Conservation (phyloP, 1,140 invertebrate genomes). For the Dolichoris vasculosae region DNA sequence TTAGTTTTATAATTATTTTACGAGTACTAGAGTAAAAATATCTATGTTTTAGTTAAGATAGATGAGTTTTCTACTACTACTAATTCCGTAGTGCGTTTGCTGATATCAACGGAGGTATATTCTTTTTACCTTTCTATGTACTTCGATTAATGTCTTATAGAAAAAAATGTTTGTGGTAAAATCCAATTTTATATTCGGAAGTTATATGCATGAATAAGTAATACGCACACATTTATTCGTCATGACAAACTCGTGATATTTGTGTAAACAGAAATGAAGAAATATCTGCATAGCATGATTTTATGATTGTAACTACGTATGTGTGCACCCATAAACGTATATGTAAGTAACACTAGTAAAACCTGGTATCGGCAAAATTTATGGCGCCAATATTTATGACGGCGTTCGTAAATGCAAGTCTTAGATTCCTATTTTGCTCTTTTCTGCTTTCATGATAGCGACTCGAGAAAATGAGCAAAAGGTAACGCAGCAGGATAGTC, state of each 20-base stretch:
- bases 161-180: slow-evolving; percentile 20
- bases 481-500: neutral
- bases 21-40: too few species aligned
- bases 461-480: neutral
- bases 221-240: neutral
- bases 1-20: too few species aligned
- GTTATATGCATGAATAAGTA: neutral
- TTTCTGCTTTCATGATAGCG: neutral
- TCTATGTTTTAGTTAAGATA: too few species aligned
- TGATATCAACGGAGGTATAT: too few species aligned
- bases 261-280: slow-evolving; percentile 32
- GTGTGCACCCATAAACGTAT: neutral
- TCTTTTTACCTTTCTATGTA: too few species aligned
- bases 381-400: slow-evolving; percentile 46
- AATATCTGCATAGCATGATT: slow-evolving; percentile 20
- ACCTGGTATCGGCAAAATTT: neutral
- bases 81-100: too few species aligned
- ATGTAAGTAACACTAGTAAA: neutral
- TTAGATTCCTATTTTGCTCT: slow-evolving; percentile 16
- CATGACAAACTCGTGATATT: neutral
- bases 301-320: neutral
- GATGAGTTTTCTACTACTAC: too few species aligned
- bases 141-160: too few species aligned
- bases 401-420: slow-evolving; percentile 3
- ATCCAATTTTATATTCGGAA: slow-evolving; percentile 16